Evolutionary conservation across 2,888 invertebrate genomes (phyloP).

Genomic region (Lydus trimaculatus): DNA sequence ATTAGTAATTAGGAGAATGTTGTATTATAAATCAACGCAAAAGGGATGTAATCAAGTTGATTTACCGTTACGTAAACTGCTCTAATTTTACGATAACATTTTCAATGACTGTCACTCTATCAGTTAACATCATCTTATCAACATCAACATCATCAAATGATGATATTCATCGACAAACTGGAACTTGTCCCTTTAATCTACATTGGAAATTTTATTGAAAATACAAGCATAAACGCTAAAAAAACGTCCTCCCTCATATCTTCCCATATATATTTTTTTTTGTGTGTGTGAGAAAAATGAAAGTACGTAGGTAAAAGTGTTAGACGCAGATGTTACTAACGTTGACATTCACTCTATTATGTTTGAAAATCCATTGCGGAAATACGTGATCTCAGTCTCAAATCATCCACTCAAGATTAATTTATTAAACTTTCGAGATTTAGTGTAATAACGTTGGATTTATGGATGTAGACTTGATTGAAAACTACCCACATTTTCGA

Average conservation of each 20-base stretch:
- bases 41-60: constrained; percentile 33
- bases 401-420: constrained; percentile 31
- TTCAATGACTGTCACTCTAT: constrained; percentile 35
- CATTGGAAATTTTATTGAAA: background rate
- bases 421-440: constrained; percentile 26
- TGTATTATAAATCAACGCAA: constrained; percentile 33
- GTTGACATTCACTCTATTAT: constrained; percentile 37
- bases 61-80: constrained; percentile 27
- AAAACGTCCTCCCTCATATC: background rate
- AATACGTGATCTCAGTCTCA: constrained; percentile 34
- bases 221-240: background rate
- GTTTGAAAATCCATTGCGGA: constrained; percentile 33
- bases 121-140: constrained; percentile 30
- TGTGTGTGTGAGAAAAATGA: constrained; percentile 19
- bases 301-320: constrained; percentile 16
- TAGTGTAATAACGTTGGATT: constrained; percentile 13
- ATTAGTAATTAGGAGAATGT: constrained; percentile 36
- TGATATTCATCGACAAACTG: background rate
- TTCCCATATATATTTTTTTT: too few relatives aligned
- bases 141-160: constrained; percentile 18
- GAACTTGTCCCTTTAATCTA: constrained; percentile 1
- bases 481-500: background rate
- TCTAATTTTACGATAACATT: constrained; percentile 35
- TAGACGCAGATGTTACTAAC: constrained; percentile 36
- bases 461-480: background rate